Base-by-base conservation (phyloP, 2,888 invertebrate species). In the Hemaris fuciformis region DNA sequence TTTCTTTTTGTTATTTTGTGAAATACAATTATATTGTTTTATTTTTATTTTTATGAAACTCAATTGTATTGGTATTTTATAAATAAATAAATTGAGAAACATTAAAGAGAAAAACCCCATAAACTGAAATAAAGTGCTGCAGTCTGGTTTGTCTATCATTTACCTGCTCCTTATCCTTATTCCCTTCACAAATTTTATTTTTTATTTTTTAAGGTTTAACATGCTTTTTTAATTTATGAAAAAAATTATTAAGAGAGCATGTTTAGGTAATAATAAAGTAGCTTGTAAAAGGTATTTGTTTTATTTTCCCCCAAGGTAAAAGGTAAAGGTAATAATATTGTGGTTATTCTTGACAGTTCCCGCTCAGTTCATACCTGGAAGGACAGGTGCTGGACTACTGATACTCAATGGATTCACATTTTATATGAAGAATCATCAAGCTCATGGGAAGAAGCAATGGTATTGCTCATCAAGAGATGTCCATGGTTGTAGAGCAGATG, bases 391-490 rank as follows among this genome's bases (percentile, higher is more conserved):
- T 2, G 89, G 91, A 0, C 73, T 92, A 2, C 77, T 92, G 13
- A 87, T 91, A 66, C 80, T 92, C 31, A 89, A 92, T 13, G 91
- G 91, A 0, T 91, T 91, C 66, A 92, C 91, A 8, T 92, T 92
- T 70, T 92, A 92, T 64, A 90, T 91, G 91, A 92, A 92, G 71
- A 92, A 92, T 66, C 91, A 91, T 67, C 91, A 91, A 66, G 91
- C 91, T 0, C 89, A 91, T 66, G 91, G 91, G 1, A 91, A 91
- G 69, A 92, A 92, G 69, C 91, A 92, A 66, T 91, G 91, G 91
- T 92, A 92, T 66, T 92, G 91, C 65, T 91, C 91, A 1, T 90
- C 91, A 0, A 85, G 91, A 64, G 91, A 92, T 10, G 89, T 91
- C 56, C 85, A 88, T 5, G 91, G 91, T 1, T 92, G 91, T 66